phyloP scores from a whole-genome alignment of 92 coral and sea anemone species.

The Palythoa grandis region DNA sequence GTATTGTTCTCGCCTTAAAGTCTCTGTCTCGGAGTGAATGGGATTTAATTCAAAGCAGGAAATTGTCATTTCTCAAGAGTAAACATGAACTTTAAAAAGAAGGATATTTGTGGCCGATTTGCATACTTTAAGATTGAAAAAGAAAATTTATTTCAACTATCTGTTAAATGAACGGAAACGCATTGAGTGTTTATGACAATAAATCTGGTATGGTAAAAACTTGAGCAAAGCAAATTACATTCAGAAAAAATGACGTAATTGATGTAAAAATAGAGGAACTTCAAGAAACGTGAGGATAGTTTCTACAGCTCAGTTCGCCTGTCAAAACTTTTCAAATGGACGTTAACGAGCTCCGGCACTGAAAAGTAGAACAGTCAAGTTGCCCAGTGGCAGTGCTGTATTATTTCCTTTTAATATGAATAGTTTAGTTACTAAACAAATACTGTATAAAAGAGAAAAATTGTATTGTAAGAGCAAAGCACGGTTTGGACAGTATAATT shows the following conservation, averaged over 20 bases:
- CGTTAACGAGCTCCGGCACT: no score
- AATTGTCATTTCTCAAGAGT: slow-evolving; percentile 37
- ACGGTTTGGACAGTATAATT: no score
- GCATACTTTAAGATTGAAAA: slow-evolving; percentile 6
- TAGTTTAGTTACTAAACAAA: not conserved
- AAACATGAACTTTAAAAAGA: not conserved
- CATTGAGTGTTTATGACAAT: slow-evolving; percentile 8
- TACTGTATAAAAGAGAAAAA: no score
- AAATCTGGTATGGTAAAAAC: not conserved
- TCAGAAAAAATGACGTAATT: not conserved
- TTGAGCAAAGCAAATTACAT: no score
- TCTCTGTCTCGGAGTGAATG: not conserved
- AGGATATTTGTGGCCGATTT: slow-evolving; percentile 18
- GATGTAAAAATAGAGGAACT: not conserved
- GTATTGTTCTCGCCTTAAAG: not conserved
- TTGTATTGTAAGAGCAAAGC: no score
- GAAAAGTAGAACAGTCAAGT: no score
- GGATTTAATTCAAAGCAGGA: slow-evolving; percentile 22
- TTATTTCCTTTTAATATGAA: not conserved
- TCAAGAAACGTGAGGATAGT: no score
- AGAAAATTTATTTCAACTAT: slow-evolving; percentile 25
- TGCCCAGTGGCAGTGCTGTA: not conserved
- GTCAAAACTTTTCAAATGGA: no score
- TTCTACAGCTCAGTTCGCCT: no score
- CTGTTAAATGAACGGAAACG: slow-evolving; percentile 13